Evolutionary conservation across 2,113 vertebrate genomes (phyloP).

Genomic region (Ornithorhynchus anatinus): DNA sequence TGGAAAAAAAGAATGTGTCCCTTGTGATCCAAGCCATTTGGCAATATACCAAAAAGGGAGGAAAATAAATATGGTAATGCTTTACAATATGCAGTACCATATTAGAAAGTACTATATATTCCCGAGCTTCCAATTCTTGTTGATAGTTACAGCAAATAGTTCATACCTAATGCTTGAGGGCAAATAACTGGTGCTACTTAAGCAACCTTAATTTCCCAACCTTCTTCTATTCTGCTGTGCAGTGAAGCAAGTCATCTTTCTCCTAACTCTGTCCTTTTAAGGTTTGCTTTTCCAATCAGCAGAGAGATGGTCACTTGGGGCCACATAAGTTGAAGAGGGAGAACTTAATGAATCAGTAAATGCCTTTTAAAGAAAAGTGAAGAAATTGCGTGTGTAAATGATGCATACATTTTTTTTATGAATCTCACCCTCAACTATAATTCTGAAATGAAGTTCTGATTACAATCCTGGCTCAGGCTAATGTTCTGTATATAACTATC

Average conservation of each 20-base stretch:
- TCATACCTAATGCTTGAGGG: background rate
- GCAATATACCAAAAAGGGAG: background rate
- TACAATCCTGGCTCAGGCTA: background rate
- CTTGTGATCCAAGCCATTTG: background rate
- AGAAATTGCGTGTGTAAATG: background rate
- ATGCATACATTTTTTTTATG: background rate
- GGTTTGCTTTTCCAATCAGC: background rate
- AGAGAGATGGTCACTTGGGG: background rate
- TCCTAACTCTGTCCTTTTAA: background rate
- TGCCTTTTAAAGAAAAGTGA: background rate
- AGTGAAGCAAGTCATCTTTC: background rate
- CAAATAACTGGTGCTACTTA: background rate
- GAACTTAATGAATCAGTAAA: background rate
- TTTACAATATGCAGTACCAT: background rate
- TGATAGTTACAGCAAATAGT: background rate
- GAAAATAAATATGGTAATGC: background rate
- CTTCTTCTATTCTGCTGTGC: background rate
- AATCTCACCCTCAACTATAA: constrained; percentile 19
- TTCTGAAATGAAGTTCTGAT: constrained; percentile 20
- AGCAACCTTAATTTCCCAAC: background rate
- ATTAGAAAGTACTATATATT: background rate
- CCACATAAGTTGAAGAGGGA: background rate
- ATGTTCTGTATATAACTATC: constrained; percentile 7
- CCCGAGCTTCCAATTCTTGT: background rate
- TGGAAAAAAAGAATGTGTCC: background rate